Conservation (phyloP, 2,797 vertebrate species). For the Characodon lateralis region DNA sequence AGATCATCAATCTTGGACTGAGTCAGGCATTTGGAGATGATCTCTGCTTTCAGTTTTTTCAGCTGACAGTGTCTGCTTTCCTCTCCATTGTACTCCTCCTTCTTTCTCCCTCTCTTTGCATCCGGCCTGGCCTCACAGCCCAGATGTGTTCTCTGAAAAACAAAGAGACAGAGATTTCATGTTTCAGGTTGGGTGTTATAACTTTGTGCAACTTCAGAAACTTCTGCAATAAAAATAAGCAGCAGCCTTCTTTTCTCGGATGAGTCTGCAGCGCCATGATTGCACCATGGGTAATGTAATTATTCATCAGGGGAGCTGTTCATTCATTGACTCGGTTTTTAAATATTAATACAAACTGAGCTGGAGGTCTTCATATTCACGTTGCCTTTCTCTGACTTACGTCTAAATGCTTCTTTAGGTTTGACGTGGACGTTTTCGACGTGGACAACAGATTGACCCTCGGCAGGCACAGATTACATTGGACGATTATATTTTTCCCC, state of each 20-base stretch:
- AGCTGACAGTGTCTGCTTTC: constrained; percentile 74
- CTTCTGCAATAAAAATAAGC: neutral
- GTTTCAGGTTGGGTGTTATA: neutral
- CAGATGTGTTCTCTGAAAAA: constrained; percentile 74
- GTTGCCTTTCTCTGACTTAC: constrained; percentile 59
- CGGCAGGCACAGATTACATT: constrained; percentile 80
- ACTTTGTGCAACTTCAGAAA: constrained; percentile 24
- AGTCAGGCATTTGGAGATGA: constrained; percentile 75
- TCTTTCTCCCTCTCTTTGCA: constrained; percentile 69
- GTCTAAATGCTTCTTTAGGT: constrained; percentile 81
- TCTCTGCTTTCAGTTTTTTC: constrained; percentile 75
- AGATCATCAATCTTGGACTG: constrained; percentile 71
- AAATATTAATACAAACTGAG: constrained; percentile 35
- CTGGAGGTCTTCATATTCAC: neutral
- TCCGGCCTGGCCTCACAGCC: constrained; percentile 74
- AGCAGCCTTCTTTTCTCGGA: neutral
- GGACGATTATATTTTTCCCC: constrained; percentile 81
- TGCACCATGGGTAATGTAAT: constrained; percentile 57
- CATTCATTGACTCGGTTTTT: constrained; percentile 50
- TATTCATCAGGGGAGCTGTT: constrained; percentile 37
- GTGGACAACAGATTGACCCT: constrained; percentile 79
- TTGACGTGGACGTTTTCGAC: constrained; percentile 79
- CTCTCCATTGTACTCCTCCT: constrained; percentile 67
- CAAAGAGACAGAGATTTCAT: constrained; percentile 2
- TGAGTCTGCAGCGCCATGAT: constrained; percentile 39